Base-by-base conservation (phyloP, 2,888 invertebrate genomes). In the Craniophora ligustri region DNA sequence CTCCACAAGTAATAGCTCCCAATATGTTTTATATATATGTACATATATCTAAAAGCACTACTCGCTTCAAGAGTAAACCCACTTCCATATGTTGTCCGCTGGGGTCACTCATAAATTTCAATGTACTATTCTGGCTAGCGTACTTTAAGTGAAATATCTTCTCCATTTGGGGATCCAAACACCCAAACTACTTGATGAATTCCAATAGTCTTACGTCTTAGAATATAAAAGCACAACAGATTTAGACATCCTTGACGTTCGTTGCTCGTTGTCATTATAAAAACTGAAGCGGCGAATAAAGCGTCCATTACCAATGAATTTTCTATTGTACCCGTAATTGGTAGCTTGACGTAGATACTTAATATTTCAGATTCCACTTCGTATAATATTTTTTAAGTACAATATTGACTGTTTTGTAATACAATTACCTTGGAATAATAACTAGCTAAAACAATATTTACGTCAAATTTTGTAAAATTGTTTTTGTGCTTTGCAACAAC, bases 51-150 rank as follows among this genome's bases (percentile, higher is more conserved):
- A 70, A 77, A 71, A 80, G 76, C 75, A 78, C 76, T 75, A 76
- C 76, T 78, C 79, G 76, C 78, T 79, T 79, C 81, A 81, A 75
- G 79, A 80, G 75, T 76, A 74, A 81, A 73, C 78, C 78, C 79
- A 76, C 82, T 82, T 78, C 78, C 78, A 79, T 82, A 81, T 75
- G 80, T 74, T 83, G 86, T 82, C 86, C 84, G 85, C 76, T 49
- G 81, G 84, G 88, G 85, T 85, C 85, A 84, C 86, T 86, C 87
- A 85, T 89, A 89, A 89, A 89, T 89, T 85, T 86, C 88, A 88
- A 89, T 89, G 84, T 86, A 84, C 85, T 83, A 86, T 86, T 87
- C 87, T 84, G 78, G 82, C 84, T 79, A 75, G 83, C 79, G 86
- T 81, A 87, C 86, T 88, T 88, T 85, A 87, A 88, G 88, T 88